A percentile compares a stretch with the other conserved stretches of the same genome.
These are phyloP conservation scores for Heliconius eleuchia DNA, from an alignment of 1,140 invertebrate species.

Conservation along the genomic window DNA sequence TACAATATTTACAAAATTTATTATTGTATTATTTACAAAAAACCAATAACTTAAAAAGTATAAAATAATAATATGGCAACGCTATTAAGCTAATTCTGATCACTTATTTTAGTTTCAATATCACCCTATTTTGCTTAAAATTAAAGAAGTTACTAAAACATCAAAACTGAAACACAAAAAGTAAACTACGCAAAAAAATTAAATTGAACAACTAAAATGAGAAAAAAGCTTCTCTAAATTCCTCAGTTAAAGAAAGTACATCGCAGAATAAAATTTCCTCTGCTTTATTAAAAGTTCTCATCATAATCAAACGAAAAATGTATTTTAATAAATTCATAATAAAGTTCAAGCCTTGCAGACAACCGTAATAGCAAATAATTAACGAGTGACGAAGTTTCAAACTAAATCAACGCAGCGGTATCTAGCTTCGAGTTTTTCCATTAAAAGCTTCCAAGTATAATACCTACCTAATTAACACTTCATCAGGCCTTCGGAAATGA, in stretches of 20 bases:
- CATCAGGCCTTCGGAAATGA: conserved; percentile 34
- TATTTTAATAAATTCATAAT: conserved; percentile 22
- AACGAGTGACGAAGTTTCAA: conserved; percentile 38
- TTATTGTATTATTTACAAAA: too few relatives aligned
- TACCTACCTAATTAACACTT: conserved; percentile 37
- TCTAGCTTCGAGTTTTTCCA: conserved; percentile 35
- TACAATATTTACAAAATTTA: too few relatives aligned
- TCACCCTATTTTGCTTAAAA: too few relatives aligned
- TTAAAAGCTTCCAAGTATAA: conserved; percentile 36
- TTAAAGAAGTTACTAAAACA: too few relatives aligned
- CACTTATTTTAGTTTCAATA: too few relatives aligned
- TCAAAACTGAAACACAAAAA: too few relatives aligned
- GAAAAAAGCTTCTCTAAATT: background rate
- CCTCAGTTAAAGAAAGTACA: conserved; percentile 3
- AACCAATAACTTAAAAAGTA: too few relatives aligned
- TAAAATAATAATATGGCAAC: too few relatives aligned
- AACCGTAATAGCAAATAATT: conserved; percentile 37
- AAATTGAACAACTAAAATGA: background rate
- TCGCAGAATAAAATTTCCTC: background rate
- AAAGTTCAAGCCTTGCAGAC: conserved; percentile 24
- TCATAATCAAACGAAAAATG: conserved; percentile 6
- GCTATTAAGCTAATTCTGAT: too few relatives aligned
- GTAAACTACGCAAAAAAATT: too few relatives aligned
- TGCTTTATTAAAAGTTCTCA: background rate
- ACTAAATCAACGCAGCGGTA: conserved; percentile 36